Percentiles rank a stretch among this genome's conserved stretches.
Conservation (phyloP, 2,888 invertebrate species). For the Trilocha varians region DNA sequence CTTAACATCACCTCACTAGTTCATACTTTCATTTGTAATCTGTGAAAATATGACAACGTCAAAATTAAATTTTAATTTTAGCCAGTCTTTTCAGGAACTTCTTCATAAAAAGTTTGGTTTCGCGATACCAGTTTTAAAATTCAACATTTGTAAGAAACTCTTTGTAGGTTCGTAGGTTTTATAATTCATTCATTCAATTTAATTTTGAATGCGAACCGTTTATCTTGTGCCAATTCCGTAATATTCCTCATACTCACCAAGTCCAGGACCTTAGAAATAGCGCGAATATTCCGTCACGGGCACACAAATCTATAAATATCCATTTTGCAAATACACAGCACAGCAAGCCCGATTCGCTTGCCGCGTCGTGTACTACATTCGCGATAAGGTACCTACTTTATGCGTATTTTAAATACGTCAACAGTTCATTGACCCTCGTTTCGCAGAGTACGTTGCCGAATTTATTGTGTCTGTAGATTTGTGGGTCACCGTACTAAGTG, state of each 20-base stretch:
- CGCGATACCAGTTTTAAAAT: too few relatives aligned
- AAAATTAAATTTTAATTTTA: background rate
- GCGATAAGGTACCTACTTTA: constrained; percentile 62
- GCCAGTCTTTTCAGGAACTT: too few relatives aligned
- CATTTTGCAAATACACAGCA: constrained; percentile 61
- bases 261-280: constrained; percentile 45
- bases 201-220: too few relatives aligned
- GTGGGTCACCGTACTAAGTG: constrained; percentile 67
- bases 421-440: constrained; percentile 65
- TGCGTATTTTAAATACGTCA: constrained; percentile 71
- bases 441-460: constrained; percentile 62
- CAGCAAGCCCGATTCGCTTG: constrained; percentile 46
- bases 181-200: too few relatives aligned
- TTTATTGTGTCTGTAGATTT: constrained; percentile 73
- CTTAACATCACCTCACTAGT: constrained; percentile 1
- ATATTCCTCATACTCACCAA: constrained; percentile 26
- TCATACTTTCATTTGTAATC: background rate
- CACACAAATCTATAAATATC: constrained; percentile 60
- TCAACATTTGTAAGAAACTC: too few relatives aligned
- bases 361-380: constrained; percentile 58
- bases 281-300: constrained; percentile 56
- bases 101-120: too few relatives aligned
- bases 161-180: too few relatives aligned
- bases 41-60: background rate
- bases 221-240: constrained; percentile 11